Conservation (phyloP, 2,888 invertebrate genomes). For the Lasiommata megera region DNA sequence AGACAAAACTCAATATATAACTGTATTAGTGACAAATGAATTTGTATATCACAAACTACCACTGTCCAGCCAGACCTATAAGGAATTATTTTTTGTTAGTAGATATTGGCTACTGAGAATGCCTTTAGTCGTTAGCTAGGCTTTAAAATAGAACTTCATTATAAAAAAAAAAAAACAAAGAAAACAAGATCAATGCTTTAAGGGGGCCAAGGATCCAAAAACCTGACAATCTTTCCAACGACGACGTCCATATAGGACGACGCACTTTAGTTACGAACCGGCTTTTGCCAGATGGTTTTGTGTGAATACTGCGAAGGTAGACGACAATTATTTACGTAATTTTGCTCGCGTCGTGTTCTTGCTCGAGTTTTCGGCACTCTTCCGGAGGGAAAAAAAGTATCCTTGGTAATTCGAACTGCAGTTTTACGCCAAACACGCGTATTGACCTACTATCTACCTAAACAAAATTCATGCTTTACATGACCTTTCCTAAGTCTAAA, state of each 20-base stretch:
- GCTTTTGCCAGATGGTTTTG: constrained; percentile 11
- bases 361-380: constrained; percentile 22
- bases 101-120: too few relatives aligned
- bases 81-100: too few relatives aligned
- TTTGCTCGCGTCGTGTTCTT: constrained; percentile 23
- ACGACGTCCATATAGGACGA: not conserved
- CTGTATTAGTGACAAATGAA: too few relatives aligned
- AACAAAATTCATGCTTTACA: not conserved
- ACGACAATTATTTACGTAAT: constrained; percentile 30
- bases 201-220: not conserved
- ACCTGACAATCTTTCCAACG: not conserved
- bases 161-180: not conserved
- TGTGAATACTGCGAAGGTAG: constrained; percentile 21
- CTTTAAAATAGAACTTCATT: not conserved
- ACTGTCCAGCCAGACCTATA: too few relatives aligned
- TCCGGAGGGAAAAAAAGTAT: constrained; percentile 27
- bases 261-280: not conserved
- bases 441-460: too few relatives aligned
- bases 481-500: not conserved
- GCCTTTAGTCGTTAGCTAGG: too few relatives aligned
- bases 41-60: too few relatives aligned
- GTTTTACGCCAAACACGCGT: not conserved
- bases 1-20: too few relatives aligned
- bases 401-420: not conserved
- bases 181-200: not conserved